These are phyloP conservation scores for Lissocephala sabroskyi DNA, from an alignment of 2,888 invertebrate species.

Conservation along the genomic window DNA sequence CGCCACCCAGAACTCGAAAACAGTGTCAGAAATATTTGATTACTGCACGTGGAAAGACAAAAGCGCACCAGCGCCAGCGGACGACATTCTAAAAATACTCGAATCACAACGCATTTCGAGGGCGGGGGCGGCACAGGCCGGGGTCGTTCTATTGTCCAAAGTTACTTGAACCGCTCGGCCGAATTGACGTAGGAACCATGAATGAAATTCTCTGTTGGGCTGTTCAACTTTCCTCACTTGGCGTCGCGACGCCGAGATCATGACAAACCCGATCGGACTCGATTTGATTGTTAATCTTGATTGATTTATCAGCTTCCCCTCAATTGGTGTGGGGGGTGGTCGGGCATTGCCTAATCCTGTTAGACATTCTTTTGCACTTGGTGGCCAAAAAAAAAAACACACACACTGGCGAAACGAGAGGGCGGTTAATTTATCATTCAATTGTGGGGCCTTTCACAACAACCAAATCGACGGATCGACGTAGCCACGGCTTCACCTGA, in stretches of 20 bases:
- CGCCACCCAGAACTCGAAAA: constrained; percentile 9
- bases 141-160: constrained; percentile 42
- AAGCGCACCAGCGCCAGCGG: constrained; percentile 19
- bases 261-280: neutral
- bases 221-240: too few species aligned
- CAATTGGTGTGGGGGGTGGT: constrained; percentile 19
- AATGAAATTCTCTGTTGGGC: neutral
- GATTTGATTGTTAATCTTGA: constrained; percentile 47
- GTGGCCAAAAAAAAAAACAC: constrained; percentile 3
- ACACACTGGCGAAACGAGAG: neutral
- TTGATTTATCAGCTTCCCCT: constrained; percentile 51
- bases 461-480: constrained; percentile 3
- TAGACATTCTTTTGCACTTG: constrained; percentile 60
- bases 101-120: constrained; percentile 14
- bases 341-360: constrained; percentile 57
- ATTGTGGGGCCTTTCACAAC: constrained; percentile 53
- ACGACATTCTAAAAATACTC: constrained; percentile 44
- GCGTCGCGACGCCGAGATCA: too few species aligned
- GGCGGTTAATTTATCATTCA: constrained; percentile 28
- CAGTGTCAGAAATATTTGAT: constrained; percentile 42
- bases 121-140: too few species aligned
- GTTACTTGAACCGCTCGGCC: constrained; percentile 44
- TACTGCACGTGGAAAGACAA: constrained; percentile 14
- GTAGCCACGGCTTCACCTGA: too few species aligned
- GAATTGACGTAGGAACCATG: constrained; percentile 27